Base-by-base conservation (phyloP, 1,140 invertebrate genomes). In the Globodera rostochiensis region DNA sequence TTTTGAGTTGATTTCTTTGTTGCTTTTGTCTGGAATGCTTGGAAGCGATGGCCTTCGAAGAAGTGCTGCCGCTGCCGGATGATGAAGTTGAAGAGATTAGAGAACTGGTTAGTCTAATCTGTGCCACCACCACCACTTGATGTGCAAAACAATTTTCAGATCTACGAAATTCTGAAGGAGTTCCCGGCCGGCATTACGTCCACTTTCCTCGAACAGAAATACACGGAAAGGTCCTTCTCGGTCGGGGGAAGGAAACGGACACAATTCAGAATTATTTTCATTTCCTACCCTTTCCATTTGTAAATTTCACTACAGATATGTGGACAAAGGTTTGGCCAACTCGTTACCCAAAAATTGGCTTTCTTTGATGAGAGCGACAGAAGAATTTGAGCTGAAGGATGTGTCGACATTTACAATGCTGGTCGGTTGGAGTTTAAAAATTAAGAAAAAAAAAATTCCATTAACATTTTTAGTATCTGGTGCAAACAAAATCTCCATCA, bases 351-450 rank as follows among this genome's bases (percentile, higher is more conserved):
- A 3, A 53, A 79, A 82, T 70, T 82, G 81, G 81, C 80, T 82
- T 8, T 15, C 46, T 21, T 64, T 74, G 36, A 21, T 82, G 64
- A 67, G 74, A 4, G 9, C 78, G 46, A 76, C 81, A 1, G 81
- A 79, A 73, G 81, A 82, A 75, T 82, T 82, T 53, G 79, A 82
- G n/a, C 74, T 82, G 13, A 71, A 75, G 21, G 77, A 82, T 46
- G 79, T 80, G n/a, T 80, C 79, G 0, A 80, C 79, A 19, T 80
- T 66, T 25, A 80, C 79, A 3, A 60, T 80, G 60, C 49, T 80
- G 53, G 76, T 78, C 46, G 36, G 19, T 57, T 6, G 50, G 21
- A 11, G 21, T 77, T 8, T 15, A 45, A 46, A 6, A 21, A 76
- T 9, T 69, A 45, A 5, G 8, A 69, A 8, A 25, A 75, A 25